Percentiles rank a stretch among this genome's conserved stretches.
Conservation (phyloP, 2,113 vertebrate genomes). For the Percina caprodes region DNA sequence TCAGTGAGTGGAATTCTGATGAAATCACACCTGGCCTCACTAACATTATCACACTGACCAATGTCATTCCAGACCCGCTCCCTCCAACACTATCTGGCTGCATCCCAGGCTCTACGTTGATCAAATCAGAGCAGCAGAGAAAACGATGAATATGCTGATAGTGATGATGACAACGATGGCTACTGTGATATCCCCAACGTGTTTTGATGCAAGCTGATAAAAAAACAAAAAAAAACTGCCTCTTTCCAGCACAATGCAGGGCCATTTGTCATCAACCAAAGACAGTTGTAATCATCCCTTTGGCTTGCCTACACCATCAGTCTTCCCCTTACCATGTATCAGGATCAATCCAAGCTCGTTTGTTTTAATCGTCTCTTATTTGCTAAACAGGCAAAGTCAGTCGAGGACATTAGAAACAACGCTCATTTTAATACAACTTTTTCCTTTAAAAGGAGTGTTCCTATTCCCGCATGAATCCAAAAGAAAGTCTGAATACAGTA, state of each 20-base stretch:
- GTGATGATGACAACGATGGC: conserved; percentile 70
- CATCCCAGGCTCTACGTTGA: conserved; percentile 27
- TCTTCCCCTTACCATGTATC: conserved; percentile 85
- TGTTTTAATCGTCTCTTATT: conserved; percentile 88
- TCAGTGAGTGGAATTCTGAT: neutral
- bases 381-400: conserved; percentile 84
- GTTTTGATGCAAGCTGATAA: conserved; percentile 86
- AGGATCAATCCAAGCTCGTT: conserved; percentile 88
- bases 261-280: conserved; percentile 88
- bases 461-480: neutral
- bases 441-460: neutral
- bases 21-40: conserved; percentile 12
- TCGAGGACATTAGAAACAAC: conserved; percentile 78
- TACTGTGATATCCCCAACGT: conserved; percentile 76
- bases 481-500: neutral
- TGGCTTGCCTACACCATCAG: conserved; percentile 83
- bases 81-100: conserved; percentile 38
- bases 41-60: conserved; percentile 23
- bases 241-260: conserved; percentile 78
- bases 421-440: conserved; percentile 21
- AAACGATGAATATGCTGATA: conserved; percentile 63
- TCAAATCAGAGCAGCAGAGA: conserved; percentile 25
- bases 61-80: conserved; percentile 35
- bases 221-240: conserved; percentile 66
- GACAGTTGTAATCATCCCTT: conserved; percentile 87